Conservation (phyloP, 2,113 vertebrate genomes). For the Centropristis striata region DNA sequence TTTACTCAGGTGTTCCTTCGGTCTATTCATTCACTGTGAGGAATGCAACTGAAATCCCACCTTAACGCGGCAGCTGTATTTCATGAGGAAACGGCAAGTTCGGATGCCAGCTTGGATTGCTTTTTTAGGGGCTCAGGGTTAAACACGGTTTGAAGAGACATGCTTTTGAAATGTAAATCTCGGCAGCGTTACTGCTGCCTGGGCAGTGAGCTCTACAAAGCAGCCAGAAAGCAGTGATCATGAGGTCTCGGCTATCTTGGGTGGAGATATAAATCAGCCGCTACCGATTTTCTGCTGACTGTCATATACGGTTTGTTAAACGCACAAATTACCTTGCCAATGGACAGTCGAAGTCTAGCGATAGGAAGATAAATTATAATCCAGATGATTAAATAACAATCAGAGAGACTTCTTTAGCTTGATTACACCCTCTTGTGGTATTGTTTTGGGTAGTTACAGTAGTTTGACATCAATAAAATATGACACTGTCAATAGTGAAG, state of each 20-base stretch:
- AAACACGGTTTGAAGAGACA: slow-evolving; percentile 47
- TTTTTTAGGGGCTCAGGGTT: slow-evolving; percentile 51
- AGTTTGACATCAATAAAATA: slow-evolving; percentile 50
- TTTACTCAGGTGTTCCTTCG: slow-evolving; percentile 68
- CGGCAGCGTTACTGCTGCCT: neutral
- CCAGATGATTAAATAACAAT: slow-evolving; percentile 40
- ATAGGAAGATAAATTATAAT: slow-evolving; percentile 34
- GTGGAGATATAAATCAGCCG: slow-evolving; percentile 59
- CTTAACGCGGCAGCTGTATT: slow-evolving; percentile 23
- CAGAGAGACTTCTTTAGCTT: slow-evolving; percentile 13
- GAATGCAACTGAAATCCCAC: slow-evolving; percentile 50
- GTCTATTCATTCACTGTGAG: slow-evolving; percentile 36
- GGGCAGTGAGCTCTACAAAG: slow-evolving; percentile 4
- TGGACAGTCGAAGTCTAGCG: slow-evolving; percentile 32
- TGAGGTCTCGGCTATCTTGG: slow-evolving; percentile 25
- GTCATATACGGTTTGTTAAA: slow-evolving; percentile 65
- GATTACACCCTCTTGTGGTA: slow-evolving; percentile 32
- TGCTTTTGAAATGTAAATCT: slow-evolving; percentile 69
- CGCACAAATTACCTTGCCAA: slow-evolving; percentile 48
- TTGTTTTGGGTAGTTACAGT: slow-evolving; percentile 16
- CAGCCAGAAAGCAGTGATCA: slow-evolving; percentile 28
- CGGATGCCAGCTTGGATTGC: slow-evolving; percentile 30
- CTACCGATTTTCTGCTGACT: slow-evolving; percentile 48
- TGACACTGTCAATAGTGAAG: slow-evolving; percentile 39
- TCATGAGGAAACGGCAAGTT: neutral